A percentile compares a stretch with the other conserved stretches of the same genome.
These are phyloP conservation scores for Ellobius talpinus DNA, from an alignment of 2,113 vertebrate species.

Conservation along the genomic window DNA sequence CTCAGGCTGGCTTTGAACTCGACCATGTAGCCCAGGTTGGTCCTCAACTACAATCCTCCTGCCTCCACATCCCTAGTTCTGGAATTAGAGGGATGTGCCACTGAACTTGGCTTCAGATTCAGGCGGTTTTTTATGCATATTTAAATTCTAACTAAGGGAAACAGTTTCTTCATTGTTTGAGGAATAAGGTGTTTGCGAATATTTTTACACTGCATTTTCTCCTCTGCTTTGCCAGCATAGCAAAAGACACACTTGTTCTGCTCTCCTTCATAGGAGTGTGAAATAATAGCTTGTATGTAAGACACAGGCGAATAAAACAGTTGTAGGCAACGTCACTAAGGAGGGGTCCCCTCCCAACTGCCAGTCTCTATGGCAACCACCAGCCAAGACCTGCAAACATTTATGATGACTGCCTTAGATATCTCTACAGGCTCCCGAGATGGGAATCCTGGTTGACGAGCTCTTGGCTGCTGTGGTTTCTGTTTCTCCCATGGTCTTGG, in stretches of 20 bases:
- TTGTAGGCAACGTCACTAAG: conserved; percentile 81
- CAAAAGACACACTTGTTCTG: conserved; percentile 79
- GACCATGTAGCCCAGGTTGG: not conserved
- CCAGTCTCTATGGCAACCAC: conserved; percentile 85
- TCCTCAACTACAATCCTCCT: not conserved
- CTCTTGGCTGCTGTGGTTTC: conserved; percentile 85
- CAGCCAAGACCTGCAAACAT: conserved; percentile 89
- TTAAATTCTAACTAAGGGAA: not conserved
- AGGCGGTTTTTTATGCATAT: not conserved
- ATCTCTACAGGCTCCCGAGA: conserved; percentile 83
- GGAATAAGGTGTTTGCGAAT: not conserved
- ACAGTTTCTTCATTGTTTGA: not conserved
- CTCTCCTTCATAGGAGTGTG: conserved; percentile 69
- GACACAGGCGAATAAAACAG: conserved; percentile 71
- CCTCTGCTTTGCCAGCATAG: not conserved
- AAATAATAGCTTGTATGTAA: conserved; percentile 43
- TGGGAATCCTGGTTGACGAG: conserved; percentile 88
- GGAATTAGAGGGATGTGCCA: not conserved
- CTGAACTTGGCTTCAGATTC: not conserved
- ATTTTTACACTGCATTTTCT: conserved; percentile 2
- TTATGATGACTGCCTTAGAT: conserved; percentile 78
- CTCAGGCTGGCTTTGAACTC: not conserved
- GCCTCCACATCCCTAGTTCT: not conserved
- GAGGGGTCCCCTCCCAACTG: conserved; percentile 86
- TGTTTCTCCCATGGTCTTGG: fast-evolving